Percentiles rank a stretch among this genome's conserved stretches.
Evolutionary conservation across 2,113 vertebrate species (phyloP).

Genomic region (Ctenomys sociabilis): DNA sequence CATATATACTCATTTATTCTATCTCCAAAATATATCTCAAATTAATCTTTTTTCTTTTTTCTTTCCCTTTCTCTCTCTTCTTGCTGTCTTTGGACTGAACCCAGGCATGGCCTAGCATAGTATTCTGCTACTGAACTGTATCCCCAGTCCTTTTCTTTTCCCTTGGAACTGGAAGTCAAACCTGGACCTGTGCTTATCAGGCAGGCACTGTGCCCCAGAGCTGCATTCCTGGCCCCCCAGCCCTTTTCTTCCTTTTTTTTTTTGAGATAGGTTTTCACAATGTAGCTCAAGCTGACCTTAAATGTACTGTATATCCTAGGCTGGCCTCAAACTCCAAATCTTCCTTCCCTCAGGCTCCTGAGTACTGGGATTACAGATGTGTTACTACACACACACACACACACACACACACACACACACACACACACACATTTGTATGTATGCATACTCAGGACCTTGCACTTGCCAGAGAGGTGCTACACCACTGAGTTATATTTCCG

Average conservation of each 20-base stretch:
- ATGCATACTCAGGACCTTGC: no score
- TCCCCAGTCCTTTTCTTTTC: no score
- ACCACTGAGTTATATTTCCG: no score
- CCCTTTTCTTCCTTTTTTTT: neutral
- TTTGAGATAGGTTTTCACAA: neutral
- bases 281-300: neutral
- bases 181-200: no score
- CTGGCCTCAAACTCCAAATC: neutral
- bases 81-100: neutral
- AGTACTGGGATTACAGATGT: neutral
- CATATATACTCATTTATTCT: neutral
- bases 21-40: neutral
- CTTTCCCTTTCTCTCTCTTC: neutral
- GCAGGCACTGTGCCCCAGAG: neutral
- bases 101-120: neutral
- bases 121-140: neutral
- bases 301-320: no score
- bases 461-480: no score
- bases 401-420: no score
- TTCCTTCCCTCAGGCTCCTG: neutral
- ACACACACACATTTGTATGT: no score
- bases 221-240: neutral
- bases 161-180: no score
- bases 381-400: no score
- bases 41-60: neutral